Evolutionary conservation across 2,797 vertebrate genomes (phyloP).

Genomic region (Argyrosomus regius): DNA sequence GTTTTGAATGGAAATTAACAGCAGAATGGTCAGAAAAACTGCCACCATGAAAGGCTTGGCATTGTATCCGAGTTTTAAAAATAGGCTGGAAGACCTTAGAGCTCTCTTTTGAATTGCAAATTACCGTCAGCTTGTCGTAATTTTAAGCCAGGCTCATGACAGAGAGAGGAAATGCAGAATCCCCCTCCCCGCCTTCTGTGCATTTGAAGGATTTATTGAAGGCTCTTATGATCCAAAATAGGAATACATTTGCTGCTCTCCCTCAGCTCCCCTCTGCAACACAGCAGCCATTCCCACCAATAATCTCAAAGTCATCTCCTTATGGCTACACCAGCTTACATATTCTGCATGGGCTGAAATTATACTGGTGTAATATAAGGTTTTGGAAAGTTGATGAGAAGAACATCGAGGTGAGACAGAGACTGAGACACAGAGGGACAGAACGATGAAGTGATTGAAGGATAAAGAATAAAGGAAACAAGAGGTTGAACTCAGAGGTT

Average conservation of each 20-base stretch:
- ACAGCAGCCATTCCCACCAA: neutral
- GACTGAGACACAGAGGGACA: neutral
- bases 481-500: constrained; percentile 4
- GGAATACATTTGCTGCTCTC: constrained; percentile 11
- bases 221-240: constrained; percentile 13
- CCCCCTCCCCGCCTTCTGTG: constrained; percentile 1
- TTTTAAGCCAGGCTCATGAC: constrained; percentile 27
- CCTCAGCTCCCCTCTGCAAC: constrained; percentile 14
- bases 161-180: constrained; percentile 24
- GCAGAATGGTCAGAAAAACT: constrained; percentile 12
- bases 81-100: constrained; percentile 8
- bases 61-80: constrained; percentile 16
- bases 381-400: constrained; percentile 16
- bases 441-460: neutral
- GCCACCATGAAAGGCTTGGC: constrained; percentile 1
- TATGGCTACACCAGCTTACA: neutral
- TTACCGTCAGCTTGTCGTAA: constrained; percentile 27
- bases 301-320: constrained; percentile 15
- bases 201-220: constrained; percentile 10
- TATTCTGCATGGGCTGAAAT: neutral
- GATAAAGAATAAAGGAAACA: neutral
- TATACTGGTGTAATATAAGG: constrained; percentile 22
- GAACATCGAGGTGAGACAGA: constrained; percentile 8
- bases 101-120: constrained; percentile 44
- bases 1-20: neutral